phyloP scores from a whole-genome alignment of 2,888 invertebrate species.

The Phengaris alcon region DNA sequence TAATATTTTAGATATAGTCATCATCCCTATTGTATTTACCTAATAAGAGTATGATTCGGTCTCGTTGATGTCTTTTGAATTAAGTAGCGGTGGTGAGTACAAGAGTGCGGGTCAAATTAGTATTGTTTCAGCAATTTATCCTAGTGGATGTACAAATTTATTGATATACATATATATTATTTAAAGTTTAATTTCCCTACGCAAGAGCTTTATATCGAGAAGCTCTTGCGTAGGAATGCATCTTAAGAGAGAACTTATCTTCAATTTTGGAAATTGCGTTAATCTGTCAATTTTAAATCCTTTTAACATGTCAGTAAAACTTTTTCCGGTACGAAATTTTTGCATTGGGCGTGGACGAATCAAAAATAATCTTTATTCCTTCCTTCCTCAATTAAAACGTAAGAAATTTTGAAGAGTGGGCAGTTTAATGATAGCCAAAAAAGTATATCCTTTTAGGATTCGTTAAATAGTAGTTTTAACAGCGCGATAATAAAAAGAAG shows the following conservation, averaged over 20 bases:
- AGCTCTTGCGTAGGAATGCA: too few species aligned
- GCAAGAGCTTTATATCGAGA: neutral
- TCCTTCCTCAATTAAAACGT: conserved; percentile 9
- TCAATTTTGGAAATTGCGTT: neutral
- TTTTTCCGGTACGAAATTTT: neutral
- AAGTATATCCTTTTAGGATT: neutral
- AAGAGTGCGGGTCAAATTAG: too few species aligned
- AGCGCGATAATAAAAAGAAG: neutral
- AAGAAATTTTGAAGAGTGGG: conserved; percentile 6
- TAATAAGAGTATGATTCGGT: neutral
- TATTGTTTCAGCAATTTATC: too few species aligned
- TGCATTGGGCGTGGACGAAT: neutral
- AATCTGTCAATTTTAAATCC: conserved; percentile 11
- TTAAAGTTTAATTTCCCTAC: neutral
- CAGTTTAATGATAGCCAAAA: neutral
- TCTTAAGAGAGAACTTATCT: neutral
- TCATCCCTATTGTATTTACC: too few species aligned
- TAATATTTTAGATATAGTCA: too few species aligned
- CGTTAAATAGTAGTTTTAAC: too few species aligned
- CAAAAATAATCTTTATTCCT: neutral
- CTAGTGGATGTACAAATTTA: too few species aligned
- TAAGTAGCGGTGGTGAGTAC: too few species aligned
- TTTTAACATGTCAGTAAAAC: conserved; percentile 2
- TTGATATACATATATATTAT: too few species aligned
- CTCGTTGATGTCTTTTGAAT: conserved; percentile 6